Evolutionary conservation across 2,113 vertebrate genomes (phyloP).

Genomic region (Podocnemis expansa): DNA sequence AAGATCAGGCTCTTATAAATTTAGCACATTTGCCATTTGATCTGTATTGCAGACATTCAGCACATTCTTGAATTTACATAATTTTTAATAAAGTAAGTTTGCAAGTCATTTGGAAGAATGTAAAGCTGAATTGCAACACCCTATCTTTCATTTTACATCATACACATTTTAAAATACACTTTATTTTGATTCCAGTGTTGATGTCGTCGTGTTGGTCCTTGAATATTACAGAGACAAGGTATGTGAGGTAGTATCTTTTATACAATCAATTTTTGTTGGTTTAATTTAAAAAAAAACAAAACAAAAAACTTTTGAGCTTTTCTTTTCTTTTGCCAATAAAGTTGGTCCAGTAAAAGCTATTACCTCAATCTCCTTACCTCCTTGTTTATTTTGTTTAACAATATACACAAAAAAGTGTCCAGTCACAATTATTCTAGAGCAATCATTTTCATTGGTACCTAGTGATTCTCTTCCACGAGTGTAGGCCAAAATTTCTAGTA

Average conservation of each 20-base stretch:
- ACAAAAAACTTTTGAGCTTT: neutral
- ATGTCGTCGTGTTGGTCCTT: neutral
- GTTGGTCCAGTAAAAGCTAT: neutral
- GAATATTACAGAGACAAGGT: neutral
- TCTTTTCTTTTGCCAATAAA: neutral
- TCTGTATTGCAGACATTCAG: neutral
- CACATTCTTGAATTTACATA: neutral
- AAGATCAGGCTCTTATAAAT: neutral
- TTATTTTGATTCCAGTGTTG: neutral
- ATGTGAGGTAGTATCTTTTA: neutral
- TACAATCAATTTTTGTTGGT: neutral
- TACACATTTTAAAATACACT: neutral
- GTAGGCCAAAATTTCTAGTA: neutral
- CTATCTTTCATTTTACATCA: neutral
- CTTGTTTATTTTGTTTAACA: neutral
- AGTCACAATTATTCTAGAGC: neutral
- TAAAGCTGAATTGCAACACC: neutral
- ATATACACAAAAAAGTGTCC: neutral
- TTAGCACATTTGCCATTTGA: neutral
- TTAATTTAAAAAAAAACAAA: neutral
- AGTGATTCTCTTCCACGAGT: neutral
- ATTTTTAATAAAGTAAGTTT: fast-evolving
- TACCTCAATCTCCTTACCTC: neutral
- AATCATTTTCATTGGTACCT: neutral
- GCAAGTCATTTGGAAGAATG: neutral